Base-by-base conservation (phyloP, 2,113 vertebrate species). In the Falco punctatus region DNA sequence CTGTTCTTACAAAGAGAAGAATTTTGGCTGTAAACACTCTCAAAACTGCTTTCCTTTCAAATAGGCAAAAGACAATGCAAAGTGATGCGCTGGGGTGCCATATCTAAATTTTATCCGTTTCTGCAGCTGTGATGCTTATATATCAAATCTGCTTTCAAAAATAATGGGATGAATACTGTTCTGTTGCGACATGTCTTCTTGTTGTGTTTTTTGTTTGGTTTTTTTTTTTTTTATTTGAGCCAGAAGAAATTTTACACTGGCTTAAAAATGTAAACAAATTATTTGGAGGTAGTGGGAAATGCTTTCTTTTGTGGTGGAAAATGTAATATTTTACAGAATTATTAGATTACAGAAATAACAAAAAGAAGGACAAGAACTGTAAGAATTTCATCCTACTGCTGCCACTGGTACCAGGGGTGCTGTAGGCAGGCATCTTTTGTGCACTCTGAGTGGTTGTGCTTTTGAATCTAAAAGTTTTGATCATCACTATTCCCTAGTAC, bases 381-480 rank as follows among this genome's bases (percentile, higher is more conserved):
- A 86, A n/a, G 26, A 73, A 92, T 70, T 88, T 80, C 33, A 62
- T 61, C 55, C 26, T n/a, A 46, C 7, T 69, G 7, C 10, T 86
- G 48, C 69, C 33, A 32, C 17, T 73, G n/a, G n/a, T 81, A 49
- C 49, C 73, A 83, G 67, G 40, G 30, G 91, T 87, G 48, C 13
- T 67, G 59, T 69, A 81, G 18, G 54, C 59, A 74, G 32, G 27
- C 30, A 35, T 59, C 26, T 93, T 86, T 87, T 69, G 69, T 90
- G 52, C 91, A 55, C n/a, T 90, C 87, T 94, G 40, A 44, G 65
- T 61, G 81, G 46, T 54, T 46, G 24, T 24, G 62, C n/a, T 62
- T 92, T 71, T 70, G 64, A 88, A 93, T 94, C 64, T 64, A 74
- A 67, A 95, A 89, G 13, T 51, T 86, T 91, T 70, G 40, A n/a